Conservation (phyloP, 53 echinoderm and acorn worm genomes). For the Paelopatides confundens region DNA sequence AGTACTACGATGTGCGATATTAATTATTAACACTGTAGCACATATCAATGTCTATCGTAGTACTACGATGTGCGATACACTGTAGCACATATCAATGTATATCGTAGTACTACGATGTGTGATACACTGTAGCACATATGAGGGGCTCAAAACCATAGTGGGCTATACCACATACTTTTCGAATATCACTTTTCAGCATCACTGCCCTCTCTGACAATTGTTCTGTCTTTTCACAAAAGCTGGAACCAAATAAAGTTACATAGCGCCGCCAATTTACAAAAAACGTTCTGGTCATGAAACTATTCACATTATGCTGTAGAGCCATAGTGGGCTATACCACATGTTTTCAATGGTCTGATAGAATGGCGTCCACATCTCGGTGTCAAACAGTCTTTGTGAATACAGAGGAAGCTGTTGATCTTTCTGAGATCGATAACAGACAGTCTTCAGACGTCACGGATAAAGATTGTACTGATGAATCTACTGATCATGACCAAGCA, state of each 20-base stretch:
- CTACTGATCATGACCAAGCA: neutral
- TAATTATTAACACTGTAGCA: too few relatives aligned
- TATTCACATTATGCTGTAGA: neutral
- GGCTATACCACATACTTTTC: neutral
- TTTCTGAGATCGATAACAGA: neutral
- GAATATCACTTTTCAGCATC: neutral
- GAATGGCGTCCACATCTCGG: neutral
- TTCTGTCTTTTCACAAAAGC: neutral
- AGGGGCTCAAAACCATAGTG: conserved; percentile 8
- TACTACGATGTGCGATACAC: too few relatives aligned
- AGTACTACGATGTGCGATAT: too few relatives aligned
- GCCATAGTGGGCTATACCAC: conserved; percentile 8
- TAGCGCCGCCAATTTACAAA: neutral
- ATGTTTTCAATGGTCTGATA: neutral
- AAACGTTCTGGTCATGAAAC: neutral
- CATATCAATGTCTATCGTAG: too few relatives aligned
- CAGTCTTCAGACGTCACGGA: neutral
- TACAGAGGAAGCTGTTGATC: neutral
- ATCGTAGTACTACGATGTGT: too few relatives aligned
- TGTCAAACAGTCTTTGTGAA: neutral
- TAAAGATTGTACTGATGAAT: neutral
- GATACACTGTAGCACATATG: neutral
- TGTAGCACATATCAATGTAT: too few relatives aligned
- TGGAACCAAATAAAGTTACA: neutral
- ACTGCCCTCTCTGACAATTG: neutral